These are phyloP conservation scores for Drosophila limbata DNA, from an alignment of 2,888 invertebrate species.

Conservation along the genomic window DNA sequence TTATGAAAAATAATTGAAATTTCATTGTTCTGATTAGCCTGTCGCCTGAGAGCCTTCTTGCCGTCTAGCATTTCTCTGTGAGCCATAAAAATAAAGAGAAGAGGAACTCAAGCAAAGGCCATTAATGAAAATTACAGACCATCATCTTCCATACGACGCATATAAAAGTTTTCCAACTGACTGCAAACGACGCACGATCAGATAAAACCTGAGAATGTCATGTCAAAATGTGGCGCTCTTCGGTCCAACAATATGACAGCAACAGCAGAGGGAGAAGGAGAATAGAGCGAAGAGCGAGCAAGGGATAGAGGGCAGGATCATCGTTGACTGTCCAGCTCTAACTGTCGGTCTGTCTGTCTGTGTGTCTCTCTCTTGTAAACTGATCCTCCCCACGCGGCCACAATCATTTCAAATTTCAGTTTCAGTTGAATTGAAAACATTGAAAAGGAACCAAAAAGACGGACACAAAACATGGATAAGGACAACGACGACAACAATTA, in stretches of 20 bases:
- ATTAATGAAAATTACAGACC: slow-evolving; percentile 71
- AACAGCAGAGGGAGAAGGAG: background rate
- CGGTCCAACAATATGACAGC: slow-evolving; percentile 58
- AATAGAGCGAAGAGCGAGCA: no score
- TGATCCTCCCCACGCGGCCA: slow-evolving; percentile 57
- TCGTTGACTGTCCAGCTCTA: slow-evolving; percentile 21
- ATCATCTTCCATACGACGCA: slow-evolving; percentile 34
- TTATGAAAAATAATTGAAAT: slow-evolving; percentile 57
- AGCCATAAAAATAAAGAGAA: slow-evolving; percentile 63
- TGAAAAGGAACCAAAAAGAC: slow-evolving; percentile 62
- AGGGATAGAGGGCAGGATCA: slow-evolving; percentile 26
- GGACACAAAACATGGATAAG: slow-evolving; percentile 50
- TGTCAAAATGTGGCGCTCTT: slow-evolving; percentile 75
- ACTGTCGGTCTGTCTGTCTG: background rate
- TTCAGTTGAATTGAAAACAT: slow-evolving; percentile 71
- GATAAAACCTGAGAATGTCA: slow-evolving; percentile 70
- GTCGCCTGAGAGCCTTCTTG: slow-evolving; percentile 45
- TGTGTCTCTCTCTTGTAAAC: slow-evolving; percentile 40
- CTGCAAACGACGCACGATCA: slow-evolving; percentile 71
- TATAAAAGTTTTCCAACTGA: slow-evolving; percentile 73
- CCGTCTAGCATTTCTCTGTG: slow-evolving; percentile 51
- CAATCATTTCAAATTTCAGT: slow-evolving; percentile 61
- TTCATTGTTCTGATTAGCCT: slow-evolving; percentile 75
- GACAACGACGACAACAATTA: slow-evolving; percentile 73
- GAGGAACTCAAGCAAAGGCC: slow-evolving; percentile 30